Base-by-base conservation (phyloP, 2,888 invertebrate species). In the Mesoligia furuncula region DNA sequence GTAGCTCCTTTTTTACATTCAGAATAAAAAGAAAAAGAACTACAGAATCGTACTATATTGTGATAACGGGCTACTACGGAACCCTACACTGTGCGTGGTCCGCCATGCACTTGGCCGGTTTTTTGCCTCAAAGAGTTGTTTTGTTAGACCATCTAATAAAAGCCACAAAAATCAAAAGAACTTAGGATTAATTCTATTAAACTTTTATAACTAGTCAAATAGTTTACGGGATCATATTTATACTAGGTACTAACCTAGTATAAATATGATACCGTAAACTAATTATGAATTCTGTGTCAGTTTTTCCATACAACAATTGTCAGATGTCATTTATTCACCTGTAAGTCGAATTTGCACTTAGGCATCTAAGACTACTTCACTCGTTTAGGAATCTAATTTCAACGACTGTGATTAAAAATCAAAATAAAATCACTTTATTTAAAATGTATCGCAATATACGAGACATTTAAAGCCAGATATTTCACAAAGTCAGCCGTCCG, bases 401-500 rank as follows among this genome's bases (percentile, higher is more conserved):
- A 27, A 27, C 59, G 6, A 27, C 2, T 13, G 13, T 57, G 57
- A 0, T 57, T 57, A 57, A 57, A 27, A 57, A 27, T 13, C 0
- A 27, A 2, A 57, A 57, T 39, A 11, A 51, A 5, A 67, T 15
- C 15, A 11, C 24, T 65, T 80, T 65, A 70, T 69, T 70, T 45
- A 45, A 76, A 73, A 81, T 62, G 59, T n/a, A 51, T n/a, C 27
- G n/a, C 62, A 67, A 64, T 75, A 61, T 66, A 64, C 66, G 57
- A 73, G 62, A 86, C 42, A 75, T 73, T 78, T 69, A 61, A 81
- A 71, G 73, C 64, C 72, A 79, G 36, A 88, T 84, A 88, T 80
- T 76, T 84, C 82, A 86, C 82, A 71, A 71, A 86, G 74, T 75
- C 68, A 79, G 73, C 73, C 79, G 78, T 59, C 85, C 88, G 73